Evolutionary conservation across 2,797 vertebrate species (phyloP).

Genomic region (Glossophaga mutica): DNA sequence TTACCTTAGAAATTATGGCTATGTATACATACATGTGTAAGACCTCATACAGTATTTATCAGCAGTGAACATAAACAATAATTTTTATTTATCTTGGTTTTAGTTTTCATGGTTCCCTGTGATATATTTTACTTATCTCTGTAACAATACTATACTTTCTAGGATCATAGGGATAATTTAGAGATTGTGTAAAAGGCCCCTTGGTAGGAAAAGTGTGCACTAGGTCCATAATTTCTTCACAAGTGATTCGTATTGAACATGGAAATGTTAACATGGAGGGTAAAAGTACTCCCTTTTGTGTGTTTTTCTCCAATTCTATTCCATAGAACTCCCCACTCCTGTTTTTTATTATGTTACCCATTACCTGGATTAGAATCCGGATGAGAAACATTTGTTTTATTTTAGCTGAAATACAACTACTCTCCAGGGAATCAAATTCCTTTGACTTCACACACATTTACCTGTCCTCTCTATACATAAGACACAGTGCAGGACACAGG

Average conservation of each 20-base stretch:
- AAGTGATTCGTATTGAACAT: not conserved
- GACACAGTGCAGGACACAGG: not conserved
- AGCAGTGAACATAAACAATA: not conserved
- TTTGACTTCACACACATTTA: not conserved
- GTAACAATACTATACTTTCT: not conserved
- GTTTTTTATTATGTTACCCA: not conserved
- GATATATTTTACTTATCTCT: not conserved
- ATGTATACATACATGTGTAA: not conserved
- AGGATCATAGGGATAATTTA: not conserved
- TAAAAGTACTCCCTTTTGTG: not conserved
- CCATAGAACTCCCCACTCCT: not conserved
- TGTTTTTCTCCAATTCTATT: not conserved
- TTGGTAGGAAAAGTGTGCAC: not conserved
- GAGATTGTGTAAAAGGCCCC: not conserved
- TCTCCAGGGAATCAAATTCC: not conserved
- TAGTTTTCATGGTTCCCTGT: not conserved
- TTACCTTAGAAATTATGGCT: not conserved
- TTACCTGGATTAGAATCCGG: slow-evolving; percentile 27
- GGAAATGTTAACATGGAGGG: not conserved
- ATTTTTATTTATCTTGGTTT: not conserved
- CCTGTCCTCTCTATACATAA: not conserved
- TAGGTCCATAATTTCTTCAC: not conserved
- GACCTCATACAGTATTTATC: not conserved
- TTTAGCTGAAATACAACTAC: not conserved
- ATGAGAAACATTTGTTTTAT: slow-evolving; percentile 42